Conservation (phyloP, 2,113 vertebrate species). For the Morone saxatilis region DNA sequence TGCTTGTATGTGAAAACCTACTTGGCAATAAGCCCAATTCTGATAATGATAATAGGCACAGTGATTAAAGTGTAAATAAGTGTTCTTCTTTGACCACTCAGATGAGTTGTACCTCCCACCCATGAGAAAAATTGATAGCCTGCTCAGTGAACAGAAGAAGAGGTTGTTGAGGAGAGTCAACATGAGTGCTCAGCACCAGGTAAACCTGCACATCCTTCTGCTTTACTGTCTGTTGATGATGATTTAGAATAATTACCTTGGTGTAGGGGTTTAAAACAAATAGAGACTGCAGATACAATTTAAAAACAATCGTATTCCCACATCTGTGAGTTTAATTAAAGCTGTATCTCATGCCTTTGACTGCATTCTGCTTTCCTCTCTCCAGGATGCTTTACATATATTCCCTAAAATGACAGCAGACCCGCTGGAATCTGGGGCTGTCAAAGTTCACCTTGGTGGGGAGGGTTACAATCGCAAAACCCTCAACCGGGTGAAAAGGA, state of each 20-base stretch:
- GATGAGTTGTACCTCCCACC: conserved; percentile 90
- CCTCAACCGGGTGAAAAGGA: conserved; percentile 90
- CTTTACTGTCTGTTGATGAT: background rate
- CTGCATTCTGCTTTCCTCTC: background rate
- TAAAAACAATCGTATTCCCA: background rate
- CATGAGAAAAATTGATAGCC: conserved; percentile 90
- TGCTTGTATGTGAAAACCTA: no score
- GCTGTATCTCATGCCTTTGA: background rate
- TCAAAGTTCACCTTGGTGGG: conserved; percentile 86
- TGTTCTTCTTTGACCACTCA: conserved; percentile 38
- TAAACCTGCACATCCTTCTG: conserved; percentile 26
- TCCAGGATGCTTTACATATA: conserved; percentile 86
- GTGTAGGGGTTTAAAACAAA: background rate
- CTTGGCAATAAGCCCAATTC: no score
- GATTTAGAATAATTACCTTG: background rate
- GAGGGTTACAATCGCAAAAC: conserved; percentile 93
- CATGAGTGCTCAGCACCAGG: conserved; percentile 88
- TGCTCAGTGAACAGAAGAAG: conserved; percentile 90
- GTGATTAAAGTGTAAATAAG: background rate
- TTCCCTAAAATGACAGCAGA: conserved; percentile 87
- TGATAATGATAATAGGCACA: background rate
- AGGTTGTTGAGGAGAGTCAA: conserved; percentile 86
- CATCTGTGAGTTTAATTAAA: background rate
- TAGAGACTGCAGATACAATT: background rate
- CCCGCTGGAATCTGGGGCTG: conserved; percentile 81